Conservation (phyloP, 2,797 vertebrate species). For the Sylvilagus floridanus region DNA sequence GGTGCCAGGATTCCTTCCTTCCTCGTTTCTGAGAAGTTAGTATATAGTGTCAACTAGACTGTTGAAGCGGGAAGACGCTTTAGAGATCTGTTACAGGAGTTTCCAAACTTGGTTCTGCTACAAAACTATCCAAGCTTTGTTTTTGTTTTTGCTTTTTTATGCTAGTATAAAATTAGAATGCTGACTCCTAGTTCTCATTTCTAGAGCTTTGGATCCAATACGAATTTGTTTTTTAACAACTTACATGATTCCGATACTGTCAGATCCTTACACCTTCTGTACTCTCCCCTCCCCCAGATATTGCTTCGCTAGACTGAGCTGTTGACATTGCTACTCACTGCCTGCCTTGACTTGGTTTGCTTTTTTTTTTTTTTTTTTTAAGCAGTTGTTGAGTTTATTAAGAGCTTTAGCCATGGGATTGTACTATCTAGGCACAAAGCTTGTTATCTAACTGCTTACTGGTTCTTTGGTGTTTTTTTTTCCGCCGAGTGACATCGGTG, state of each 20-base stretch:
- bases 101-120: not conserved
- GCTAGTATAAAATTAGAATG: not conserved
- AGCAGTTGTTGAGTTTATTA: not conserved
- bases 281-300: not conserved
- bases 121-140: not conserved
- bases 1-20: not conserved
- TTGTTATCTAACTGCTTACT: not conserved
- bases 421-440: not conserved
- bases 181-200: not conserved
- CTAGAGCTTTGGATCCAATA: slow-evolving; percentile 13
- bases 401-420: slow-evolving; percentile 38
- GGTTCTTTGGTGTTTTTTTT: not conserved
- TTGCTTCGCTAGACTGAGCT: not conserved
- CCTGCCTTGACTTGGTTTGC: not conserved
- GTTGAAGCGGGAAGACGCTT: slow-evolving; percentile 15
- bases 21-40: slow-evolving; percentile 49
- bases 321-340: not conserved
- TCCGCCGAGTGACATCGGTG: not conserved
- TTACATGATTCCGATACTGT: slow-evolving; percentile 14
- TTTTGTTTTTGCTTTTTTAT: not conserved
- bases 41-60: not conserved
- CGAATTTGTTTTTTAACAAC: not conserved
- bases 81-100: not conserved
- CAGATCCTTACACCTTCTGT: not conserved
- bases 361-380: slow-evolving; percentile 47